These are phyloP conservation scores for Puffinus mauretanicus DNA, from an alignment of 2,113 vertebrate species.

Conservation along the genomic window DNA sequence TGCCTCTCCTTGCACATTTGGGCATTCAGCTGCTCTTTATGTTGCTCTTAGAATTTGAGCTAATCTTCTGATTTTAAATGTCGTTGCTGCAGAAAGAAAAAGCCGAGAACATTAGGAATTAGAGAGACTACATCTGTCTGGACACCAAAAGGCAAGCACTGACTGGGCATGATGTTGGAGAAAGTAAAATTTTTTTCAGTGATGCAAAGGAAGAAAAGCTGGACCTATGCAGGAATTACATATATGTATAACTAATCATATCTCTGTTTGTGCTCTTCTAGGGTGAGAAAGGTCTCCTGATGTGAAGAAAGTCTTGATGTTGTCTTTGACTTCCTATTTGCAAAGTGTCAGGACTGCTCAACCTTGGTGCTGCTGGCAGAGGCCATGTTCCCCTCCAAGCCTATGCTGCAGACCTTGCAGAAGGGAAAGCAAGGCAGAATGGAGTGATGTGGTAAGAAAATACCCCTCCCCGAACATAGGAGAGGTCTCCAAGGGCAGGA, in stretches of 20 bases:
- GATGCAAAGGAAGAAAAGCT: neutral
- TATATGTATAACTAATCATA: neutral
- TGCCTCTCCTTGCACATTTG: neutral
- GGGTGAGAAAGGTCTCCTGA: neutral
- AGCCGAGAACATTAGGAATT: neutral
- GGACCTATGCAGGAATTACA: neutral
- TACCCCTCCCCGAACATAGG: neutral
- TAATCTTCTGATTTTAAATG: neutral
- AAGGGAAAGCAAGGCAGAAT: neutral
- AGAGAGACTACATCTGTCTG: neutral
- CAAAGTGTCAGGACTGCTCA: neutral
- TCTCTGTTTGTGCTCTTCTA: neutral
- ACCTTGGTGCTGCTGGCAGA: neutral
- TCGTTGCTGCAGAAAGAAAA: neutral
- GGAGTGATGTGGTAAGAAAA: neutral
- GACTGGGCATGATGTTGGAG: neutral
- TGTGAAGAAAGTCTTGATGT: neutral
- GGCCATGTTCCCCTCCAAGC: neutral
- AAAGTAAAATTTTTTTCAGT: neutral
- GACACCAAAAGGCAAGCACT: neutral
- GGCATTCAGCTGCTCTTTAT: neutral
- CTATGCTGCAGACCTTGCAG: neutral
- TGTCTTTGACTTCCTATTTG: neutral
- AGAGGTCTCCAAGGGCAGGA: neutral
- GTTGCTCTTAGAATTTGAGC: neutral